Percentiles rank a stretch among this genome's conserved stretches.
These are phyloP conservation scores for Ectropis grisescens DNA, from an alignment of 1,140 invertebrate genomes.

Conservation along the genomic window DNA sequence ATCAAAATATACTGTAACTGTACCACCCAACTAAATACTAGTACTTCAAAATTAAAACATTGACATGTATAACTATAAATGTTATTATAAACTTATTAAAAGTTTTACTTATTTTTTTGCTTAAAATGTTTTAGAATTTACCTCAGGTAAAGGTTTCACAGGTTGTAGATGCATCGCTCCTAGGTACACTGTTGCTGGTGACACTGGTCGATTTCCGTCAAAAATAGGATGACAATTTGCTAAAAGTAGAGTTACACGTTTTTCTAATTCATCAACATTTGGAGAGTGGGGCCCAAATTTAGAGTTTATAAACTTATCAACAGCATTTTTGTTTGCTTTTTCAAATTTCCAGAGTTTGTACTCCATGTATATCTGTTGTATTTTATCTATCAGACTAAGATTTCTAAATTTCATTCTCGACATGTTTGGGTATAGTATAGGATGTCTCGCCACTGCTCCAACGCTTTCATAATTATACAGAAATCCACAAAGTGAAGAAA, in stretches of 20 bases:
- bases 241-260: constrained; percentile 27
- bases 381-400: constrained; percentile 19
- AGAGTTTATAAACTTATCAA: constrained; percentile 19
- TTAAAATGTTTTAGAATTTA: too few relatives aligned
- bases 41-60: too few relatives aligned
- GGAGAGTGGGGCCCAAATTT: constrained; percentile 28
- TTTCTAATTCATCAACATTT: constrained; percentile 17
- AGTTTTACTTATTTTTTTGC: too few relatives aligned
- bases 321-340: constrained; percentile 10
- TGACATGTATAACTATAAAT: too few relatives aligned
- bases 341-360: constrained; percentile 10
- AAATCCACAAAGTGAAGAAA: constrained; percentile 23
- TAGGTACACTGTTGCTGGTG: constrained; percentile 17
- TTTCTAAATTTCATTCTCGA: constrained; percentile 11
- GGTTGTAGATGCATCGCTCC: constrained; percentile 18
- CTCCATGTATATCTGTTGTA: constrained; percentile 15
- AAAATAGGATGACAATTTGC: constrained; percentile 30
- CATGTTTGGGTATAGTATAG: constrained; percentile 28
- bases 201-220: constrained; percentile 14
- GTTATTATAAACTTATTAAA: too few relatives aligned
- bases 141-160: constrained; percentile 18
- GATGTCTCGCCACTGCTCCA: constrained; percentile 32
- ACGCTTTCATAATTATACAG: constrained; percentile 18
- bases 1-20: too few relatives aligned
- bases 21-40: too few relatives aligned